These are phyloP conservation scores for Balearica regulorum DNA, from an alignment of 2,797 vertebrate species.

Conservation along the genomic window DNA sequence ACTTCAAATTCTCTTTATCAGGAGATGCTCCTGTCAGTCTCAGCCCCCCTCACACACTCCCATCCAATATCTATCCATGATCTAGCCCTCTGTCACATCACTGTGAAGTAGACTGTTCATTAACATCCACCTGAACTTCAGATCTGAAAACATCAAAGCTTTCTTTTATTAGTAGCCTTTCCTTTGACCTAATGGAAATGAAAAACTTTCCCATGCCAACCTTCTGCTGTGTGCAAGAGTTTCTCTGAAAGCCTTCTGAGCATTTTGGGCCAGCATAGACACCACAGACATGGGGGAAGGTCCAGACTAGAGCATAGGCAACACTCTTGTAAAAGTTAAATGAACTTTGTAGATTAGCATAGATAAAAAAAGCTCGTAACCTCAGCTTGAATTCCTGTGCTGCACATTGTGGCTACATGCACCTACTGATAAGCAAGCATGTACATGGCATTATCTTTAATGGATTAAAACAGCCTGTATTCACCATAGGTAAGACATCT, in stretches of 20 bases:
- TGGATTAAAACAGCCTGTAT: not conserved
- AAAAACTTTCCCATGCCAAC: not conserved
- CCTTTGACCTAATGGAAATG: not conserved
- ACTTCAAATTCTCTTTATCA: not conserved
- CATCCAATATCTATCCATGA: not conserved
- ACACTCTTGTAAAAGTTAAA: not conserved
- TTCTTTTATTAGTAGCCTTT: not conserved
- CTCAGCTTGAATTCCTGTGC: not conserved
- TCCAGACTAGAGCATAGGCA: not conserved
- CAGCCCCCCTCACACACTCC: not conserved
- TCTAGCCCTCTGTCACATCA: not conserved
- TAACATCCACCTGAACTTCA: not conserved
- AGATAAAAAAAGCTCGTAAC: not conserved
- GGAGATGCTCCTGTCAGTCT: not conserved
- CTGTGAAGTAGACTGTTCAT: not conserved
- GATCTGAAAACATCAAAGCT: not conserved
- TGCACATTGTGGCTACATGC: not conserved
- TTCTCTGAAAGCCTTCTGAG: not conserved
- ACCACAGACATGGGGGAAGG: not conserved
- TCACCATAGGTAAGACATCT: not conserved
- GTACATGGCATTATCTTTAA: not conserved
- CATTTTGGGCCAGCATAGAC: rapidly evolving
- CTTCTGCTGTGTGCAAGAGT: not conserved
- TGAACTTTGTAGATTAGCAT: not conserved
- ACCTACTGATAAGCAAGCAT: not conserved